These are phyloP conservation scores for Rhagoletis pomonella DNA, from an alignment of 1,140 invertebrate species.

Conservation along the genomic window DNA sequence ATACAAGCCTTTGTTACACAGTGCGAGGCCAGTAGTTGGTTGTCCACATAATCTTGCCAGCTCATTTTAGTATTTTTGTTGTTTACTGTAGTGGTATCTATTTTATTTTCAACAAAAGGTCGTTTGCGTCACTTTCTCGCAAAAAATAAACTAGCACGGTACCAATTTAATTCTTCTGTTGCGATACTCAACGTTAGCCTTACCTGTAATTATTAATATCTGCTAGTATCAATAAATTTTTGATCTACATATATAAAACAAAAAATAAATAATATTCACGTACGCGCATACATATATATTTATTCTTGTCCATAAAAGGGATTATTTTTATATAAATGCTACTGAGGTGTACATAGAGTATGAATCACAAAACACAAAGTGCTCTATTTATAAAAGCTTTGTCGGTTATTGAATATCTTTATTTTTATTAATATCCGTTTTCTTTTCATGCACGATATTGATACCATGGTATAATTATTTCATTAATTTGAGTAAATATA, in stretches of 20 bases:
- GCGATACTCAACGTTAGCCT: neutral
- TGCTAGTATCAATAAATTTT: neutral
- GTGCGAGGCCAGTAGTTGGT: conserved; percentile 94
- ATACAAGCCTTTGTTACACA: conserved; percentile 95
- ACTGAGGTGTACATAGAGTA: neutral
- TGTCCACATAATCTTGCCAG: conserved; percentile 99
- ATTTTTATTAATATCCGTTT: too few species aligned
- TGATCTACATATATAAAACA: neutral
- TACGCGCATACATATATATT: neutral
- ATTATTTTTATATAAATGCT: conserved; percentile 6
- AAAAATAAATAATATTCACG: neutral
- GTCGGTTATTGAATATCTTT: neutral
- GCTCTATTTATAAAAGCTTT: neutral
- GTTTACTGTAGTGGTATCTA: neutral
- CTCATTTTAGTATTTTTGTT: conserved; percentile 80
- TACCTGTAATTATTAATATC: neutral
- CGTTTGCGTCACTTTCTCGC: neutral
- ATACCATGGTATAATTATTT: too few species aligned
- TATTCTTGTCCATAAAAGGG: conserved; percentile 8
- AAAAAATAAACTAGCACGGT: neutral
- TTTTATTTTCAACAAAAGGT: neutral
- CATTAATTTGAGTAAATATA: too few species aligned
- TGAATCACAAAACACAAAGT: neutral
- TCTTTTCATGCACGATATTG: too few species aligned
- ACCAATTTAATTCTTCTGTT: too few species aligned